Evolutionary conservation across 2,797 vertebrate species (phyloP), one percentile per base, ranked within the genome.

Genomic region (Scolopax rusticola): DNA sequence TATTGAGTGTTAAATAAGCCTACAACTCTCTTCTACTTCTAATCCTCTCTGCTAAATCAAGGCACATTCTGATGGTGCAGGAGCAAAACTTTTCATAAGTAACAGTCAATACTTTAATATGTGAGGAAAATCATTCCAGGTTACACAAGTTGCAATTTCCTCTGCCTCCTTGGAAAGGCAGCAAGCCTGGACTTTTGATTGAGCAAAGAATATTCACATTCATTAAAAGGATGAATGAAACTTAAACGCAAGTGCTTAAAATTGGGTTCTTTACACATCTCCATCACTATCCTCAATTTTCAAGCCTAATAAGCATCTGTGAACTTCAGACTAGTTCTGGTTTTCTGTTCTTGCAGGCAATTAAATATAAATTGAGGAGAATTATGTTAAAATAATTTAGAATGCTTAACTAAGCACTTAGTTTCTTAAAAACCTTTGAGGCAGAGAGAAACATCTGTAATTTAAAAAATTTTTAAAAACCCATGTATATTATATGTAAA

Each of bases 381-480:
- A 75, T 16, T 2, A 40, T 18, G 8, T 51, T 71, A 68, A 74
- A 78, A 64, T 71, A 0, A 74, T 54, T 80, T 47, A 27, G 19
- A 86, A 79, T 11, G 3, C 17, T 84, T 41, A 82, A 36, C n/a
- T 75, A 68, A 71, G n/a, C 8, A 79, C 12, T 51, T 15, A 24
- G 27, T 27, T 75, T 50, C 11, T 28, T 50, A 71, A 81, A 78
- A 43, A 20, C 6, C 10, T 65, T 43, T 8, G 25, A 2, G 23
- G 5, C 12, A 74, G 18, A 81, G 21, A 59, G 8, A 88, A 76
- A 21, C 2, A 68, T 38, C 21, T 56, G 18, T 36, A 80, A 53
- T n/a, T 73, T 48, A 12, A 7, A 50, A 71, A 83, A 60, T 47
- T 5, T 17, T 23, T 2, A 48, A 57, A 77, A 9, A 0, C 0